phyloP scores from a whole-genome alignment of 2,113 vertebrate species.

The Vanacampus margaritifer region DNA sequence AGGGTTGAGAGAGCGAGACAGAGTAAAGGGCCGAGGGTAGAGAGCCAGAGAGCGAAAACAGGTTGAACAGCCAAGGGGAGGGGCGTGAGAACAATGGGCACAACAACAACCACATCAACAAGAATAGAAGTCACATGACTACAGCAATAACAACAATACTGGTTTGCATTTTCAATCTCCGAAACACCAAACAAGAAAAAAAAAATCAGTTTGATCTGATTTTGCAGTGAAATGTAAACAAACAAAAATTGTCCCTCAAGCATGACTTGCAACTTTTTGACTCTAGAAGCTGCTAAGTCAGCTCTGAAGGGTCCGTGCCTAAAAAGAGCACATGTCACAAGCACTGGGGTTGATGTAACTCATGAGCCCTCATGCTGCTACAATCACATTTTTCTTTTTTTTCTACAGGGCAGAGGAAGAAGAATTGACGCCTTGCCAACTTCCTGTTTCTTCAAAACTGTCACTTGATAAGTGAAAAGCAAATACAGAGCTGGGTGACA shows the following conservation, averaged over 20 bases:
- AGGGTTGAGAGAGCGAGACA: too few relatives aligned
- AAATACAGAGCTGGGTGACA: not conserved
- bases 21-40: too few relatives aligned
- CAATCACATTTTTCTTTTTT: constrained; percentile 3
- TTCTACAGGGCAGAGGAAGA: not conserved
- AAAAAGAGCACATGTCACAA: constrained; percentile 45
- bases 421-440: not conserved
- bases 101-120: too few relatives aligned
- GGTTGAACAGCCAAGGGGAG: too few relatives aligned
- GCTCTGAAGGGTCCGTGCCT: constrained; percentile 64
- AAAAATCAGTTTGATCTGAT: not conserved
- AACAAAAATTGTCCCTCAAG: not conserved
- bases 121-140: too few relatives aligned
- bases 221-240: not conserved
- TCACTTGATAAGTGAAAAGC: constrained; percentile 2
- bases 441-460: constrained; percentile 30
- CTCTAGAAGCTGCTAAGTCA: constrained; percentile 71
- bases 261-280: constrained; percentile 8
- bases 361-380: not conserved
- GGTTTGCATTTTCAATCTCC: not conserved
- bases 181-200: not conserved
- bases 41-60: too few relatives aligned
- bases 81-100: too few relatives aligned
- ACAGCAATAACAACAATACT: too few relatives aligned
- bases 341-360: constrained; percentile 12